These are phyloP conservation scores for Apomyelois bistriatella DNA, from an alignment of 2,888 invertebrate genomes.

Conservation along the genomic window DNA sequence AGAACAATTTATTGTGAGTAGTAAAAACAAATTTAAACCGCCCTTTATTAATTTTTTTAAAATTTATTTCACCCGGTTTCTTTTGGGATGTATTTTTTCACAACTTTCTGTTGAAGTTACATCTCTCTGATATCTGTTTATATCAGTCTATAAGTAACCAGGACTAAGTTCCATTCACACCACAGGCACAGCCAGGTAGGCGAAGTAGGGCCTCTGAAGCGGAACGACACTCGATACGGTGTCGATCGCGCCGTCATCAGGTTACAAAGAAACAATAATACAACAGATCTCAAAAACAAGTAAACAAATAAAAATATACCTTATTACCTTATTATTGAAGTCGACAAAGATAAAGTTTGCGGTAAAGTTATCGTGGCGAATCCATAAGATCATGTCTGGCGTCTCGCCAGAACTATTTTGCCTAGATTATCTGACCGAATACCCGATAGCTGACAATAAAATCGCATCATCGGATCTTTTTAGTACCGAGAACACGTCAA, in stretches of 20 bases:
- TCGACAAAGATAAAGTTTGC: not conserved
- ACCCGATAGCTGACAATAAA: slow-evolving; percentile 38
- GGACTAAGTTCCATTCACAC: slow-evolving; percentile 55
- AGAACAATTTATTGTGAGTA: too few species aligned
- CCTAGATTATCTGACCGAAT: slow-evolving; percentile 41
- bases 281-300: slow-evolving; percentile 10
- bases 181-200: slow-evolving; percentile 35
- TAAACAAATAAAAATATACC: slow-evolving; percentile 21
- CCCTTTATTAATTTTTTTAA: too few species aligned
- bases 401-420: slow-evolving; percentile 44
- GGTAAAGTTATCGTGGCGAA: slow-evolving; percentile 21
- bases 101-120: too few species aligned
- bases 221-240: slow-evolving; percentile 64
- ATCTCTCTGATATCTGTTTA: too few species aligned
- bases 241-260: slow-evolving; percentile 51
- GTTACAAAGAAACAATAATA: slow-evolving; percentile 42
- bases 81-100: too few species aligned
- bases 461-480: slow-evolving; percentile 21
- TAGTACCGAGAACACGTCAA: slow-evolving; percentile 11
- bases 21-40: too few species aligned
- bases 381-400: slow-evolving; percentile 36
- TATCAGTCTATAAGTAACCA: slow-evolving; percentile 34
- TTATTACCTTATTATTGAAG: slow-evolving; percentile 20
- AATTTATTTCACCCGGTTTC: too few species aligned
- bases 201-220: slow-evolving; percentile 44